These are phyloP conservation scores for Sciaenops ocellatus DNA, from an alignment of 2,797 vertebrate species.

Conservation along the genomic window DNA sequence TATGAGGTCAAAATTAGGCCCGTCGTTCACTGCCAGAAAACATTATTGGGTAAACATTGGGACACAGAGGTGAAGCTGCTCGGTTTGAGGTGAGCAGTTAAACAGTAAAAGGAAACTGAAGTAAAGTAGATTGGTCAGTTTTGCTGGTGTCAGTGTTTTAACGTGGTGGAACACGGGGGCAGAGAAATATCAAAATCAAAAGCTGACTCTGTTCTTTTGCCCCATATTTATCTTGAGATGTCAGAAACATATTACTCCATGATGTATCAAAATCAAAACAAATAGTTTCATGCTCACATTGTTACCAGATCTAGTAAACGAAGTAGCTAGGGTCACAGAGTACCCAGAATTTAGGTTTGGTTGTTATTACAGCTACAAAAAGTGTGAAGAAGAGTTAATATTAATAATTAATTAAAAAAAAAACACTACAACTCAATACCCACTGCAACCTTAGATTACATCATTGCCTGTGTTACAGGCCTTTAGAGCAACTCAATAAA, in stretches of 20 bases:
- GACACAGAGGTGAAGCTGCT: not conserved
- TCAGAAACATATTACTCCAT: not conserved
- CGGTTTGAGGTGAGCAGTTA: not conserved
- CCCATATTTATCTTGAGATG: constrained; percentile 38
- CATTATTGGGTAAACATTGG: not conserved
- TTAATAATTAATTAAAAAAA: not conserved
- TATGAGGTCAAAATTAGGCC: constrained; percentile 38
- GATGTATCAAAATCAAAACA: constrained; percentile 14
- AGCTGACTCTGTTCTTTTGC: constrained; percentile 38
- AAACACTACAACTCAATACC: no score
- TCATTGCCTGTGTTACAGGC: no score
- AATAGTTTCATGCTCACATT: not conserved
- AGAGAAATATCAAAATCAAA: constrained; percentile 21
- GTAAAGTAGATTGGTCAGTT: constrained; percentile 6
- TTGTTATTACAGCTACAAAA: not conserved
- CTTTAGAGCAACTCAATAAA: not conserved
- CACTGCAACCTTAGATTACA: not conserved
- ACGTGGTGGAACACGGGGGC: not conserved
- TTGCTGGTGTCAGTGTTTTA: constrained; percentile 37
- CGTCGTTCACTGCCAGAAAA: not conserved
- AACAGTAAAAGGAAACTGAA: not conserved
- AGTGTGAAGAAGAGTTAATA: not conserved
- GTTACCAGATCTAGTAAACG: not conserved
- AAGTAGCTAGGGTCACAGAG: not conserved
- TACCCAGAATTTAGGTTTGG: not conserved